Conservation (phyloP, 2,888 invertebrate species). For the Tuta absoluta region DNA sequence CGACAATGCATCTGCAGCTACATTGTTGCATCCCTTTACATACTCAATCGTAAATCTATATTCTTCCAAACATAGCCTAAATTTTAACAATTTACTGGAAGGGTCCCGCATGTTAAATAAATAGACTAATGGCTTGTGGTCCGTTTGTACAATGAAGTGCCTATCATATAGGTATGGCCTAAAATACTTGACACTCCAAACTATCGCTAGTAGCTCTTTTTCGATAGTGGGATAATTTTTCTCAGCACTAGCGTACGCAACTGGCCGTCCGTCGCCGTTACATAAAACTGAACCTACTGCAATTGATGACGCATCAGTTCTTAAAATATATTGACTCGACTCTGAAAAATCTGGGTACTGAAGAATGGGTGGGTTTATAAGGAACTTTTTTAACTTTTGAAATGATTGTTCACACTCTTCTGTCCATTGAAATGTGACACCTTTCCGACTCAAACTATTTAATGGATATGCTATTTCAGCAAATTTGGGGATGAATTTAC, state of each 20-base stretch:
- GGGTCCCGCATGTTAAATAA: constrained; percentile 14
- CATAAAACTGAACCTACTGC: too few species aligned
- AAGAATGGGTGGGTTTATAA: constrained; percentile 3
- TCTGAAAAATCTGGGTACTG: too few species aligned
- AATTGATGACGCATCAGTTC: too few species aligned
- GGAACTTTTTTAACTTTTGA: constrained; percentile 20
- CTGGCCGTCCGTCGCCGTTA: constrained; percentile 25
- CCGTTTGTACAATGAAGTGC: neutral
- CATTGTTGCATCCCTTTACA: constrained; percentile 30
- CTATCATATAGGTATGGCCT: constrained; percentile 12
- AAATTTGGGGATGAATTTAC: constrained; percentile 31
- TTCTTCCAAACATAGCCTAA: constrained; percentile 9
- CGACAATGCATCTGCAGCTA: constrained; percentile 31
- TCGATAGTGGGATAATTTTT: constrained; percentile 22
- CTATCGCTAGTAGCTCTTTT: constrained; percentile 30
- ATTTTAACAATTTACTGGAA: constrained; percentile 6
- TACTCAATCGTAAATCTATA: constrained; percentile 31
- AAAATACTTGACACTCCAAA: constrained; percentile 26
- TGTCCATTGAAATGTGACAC: constrained; percentile 25
- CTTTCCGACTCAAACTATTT: constrained; percentile 32
- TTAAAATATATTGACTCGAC: too few species aligned
- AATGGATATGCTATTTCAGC: constrained; percentile 29
- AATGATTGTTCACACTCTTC: constrained; percentile 27
- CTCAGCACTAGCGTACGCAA: constrained; percentile 35
- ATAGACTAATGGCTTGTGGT: constrained; percentile 14